Evolutionary conservation across 2,888 invertebrate genomes (phyloP).

Genomic region (Trichogramma evanescens): DNA sequence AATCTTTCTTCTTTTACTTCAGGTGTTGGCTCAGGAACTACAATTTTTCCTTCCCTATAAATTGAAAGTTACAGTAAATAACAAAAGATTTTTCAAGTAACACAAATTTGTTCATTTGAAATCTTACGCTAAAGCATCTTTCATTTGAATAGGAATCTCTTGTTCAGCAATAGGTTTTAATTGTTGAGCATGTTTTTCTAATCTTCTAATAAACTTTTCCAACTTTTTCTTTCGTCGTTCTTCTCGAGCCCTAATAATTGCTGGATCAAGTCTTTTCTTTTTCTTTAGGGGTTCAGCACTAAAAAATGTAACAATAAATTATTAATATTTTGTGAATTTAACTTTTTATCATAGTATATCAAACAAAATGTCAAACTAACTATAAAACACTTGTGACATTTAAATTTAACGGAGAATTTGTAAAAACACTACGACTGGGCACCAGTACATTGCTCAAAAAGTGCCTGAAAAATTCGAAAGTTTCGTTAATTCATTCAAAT

Average conservation of each 20-base stretch:
- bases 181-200: conserved; percentile 75
- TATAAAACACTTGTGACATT: conserved; percentile 40
- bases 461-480: conserved; percentile 22
- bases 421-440: conserved; percentile 35
- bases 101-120: conserved; percentile 2
- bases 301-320: background rate
- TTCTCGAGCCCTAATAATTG: conserved; percentile 71
- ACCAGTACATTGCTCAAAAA: conserved; percentile 21
- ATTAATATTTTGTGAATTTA: background rate
- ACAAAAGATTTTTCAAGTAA: conserved; percentile 11
- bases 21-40: conserved; percentile 47
- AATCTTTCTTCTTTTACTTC: conserved; percentile 61
- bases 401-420: conserved; percentile 39
- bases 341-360: background rate
- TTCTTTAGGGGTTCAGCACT: conserved; percentile 87
- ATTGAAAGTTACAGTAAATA: conserved; percentile 6
- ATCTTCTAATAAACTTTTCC: conserved; percentile 76
- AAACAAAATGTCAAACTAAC: conserved; percentile 33
- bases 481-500: background rate
- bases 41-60: conserved; percentile 52
- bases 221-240: conserved; percentile 74
- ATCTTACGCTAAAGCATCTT: conserved; percentile 59
- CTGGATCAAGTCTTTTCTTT: conserved; percentile 79
- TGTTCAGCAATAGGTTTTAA: conserved; percentile 86
- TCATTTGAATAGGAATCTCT: conserved; percentile 63